Evolutionary conservation across 2,113 vertebrate genomes (phyloP).

Genomic region (Sander lucioperca): DNA sequence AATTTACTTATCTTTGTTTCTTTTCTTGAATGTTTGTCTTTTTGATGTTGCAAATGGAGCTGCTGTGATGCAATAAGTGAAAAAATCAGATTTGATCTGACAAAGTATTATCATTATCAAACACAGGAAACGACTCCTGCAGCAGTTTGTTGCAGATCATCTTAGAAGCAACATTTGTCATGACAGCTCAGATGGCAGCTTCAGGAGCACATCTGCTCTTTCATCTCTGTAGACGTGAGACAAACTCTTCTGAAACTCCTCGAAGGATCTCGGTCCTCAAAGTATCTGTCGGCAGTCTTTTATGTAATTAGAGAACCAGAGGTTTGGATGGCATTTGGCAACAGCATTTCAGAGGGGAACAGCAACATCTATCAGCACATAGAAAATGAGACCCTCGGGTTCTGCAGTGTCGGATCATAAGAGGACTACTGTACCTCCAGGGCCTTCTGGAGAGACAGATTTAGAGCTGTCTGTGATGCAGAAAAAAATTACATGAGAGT

Average conservation of each 20-base stretch:
- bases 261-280: not conserved
- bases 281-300: not conserved
- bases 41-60: too few relatives aligned
- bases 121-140: not conserved
- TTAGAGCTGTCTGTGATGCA: not conserved
- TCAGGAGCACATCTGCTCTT: not conserved
- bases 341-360: not conserved
- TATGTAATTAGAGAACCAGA: not conserved
- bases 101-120: too few relatives aligned
- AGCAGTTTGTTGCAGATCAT: not conserved
- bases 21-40: too few relatives aligned
- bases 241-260: constrained; percentile 1
- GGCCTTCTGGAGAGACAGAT: not conserved
- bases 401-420: not conserved
- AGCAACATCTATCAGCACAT: not conserved
- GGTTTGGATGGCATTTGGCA: not conserved
- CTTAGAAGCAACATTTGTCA: not conserved
- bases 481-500: not conserved
- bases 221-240: not conserved
- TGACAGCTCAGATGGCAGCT: constrained; percentile 28
- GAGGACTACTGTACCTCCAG: not conserved
- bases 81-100: too few relatives aligned
- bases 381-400: not conserved
- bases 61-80: too few relatives aligned
- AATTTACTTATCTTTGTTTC: too few relatives aligned